phyloP scores from a whole-genome alignment of 1,140 invertebrate genomes.

The Drosophila melanica region DNA sequence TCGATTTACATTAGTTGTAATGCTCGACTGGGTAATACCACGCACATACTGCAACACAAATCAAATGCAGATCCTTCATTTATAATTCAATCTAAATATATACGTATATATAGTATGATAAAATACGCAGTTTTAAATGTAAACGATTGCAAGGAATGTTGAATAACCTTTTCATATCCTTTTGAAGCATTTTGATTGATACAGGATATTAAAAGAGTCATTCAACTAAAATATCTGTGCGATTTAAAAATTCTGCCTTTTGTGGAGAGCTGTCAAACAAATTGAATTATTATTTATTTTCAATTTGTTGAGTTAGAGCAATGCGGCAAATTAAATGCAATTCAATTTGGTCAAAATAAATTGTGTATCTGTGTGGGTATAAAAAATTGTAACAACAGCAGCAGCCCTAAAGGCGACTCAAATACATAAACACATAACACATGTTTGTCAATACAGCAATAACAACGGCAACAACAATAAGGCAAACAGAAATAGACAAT shows the following conservation, averaged over 20 bases:
- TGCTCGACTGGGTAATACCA: not conserved
- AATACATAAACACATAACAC: constrained; percentile 52
- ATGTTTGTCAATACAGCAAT: constrained; percentile 61
- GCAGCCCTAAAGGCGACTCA: not conserved
- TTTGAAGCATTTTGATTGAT: not conserved
- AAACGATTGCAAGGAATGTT: too few relatives aligned
- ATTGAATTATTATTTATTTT: constrained; percentile 34
- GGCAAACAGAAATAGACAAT: constrained; percentile 25
- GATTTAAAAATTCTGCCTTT: constrained; percentile 9
- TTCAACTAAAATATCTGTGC: constrained; percentile 1
- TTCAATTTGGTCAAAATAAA: constrained; percentile 65
- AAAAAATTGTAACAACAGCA: constrained; percentile 12
- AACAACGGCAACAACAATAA: constrained; percentile 14
- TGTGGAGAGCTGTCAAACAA: constrained; percentile 21
- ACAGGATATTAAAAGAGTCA: constrained; percentile 4
- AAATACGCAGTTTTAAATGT: too few relatives aligned
- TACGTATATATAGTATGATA: too few relatives aligned
- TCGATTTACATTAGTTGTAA: not conserved
- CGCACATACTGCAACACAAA: too few relatives aligned
- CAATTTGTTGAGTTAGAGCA: constrained; percentile 28
- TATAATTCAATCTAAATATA: too few relatives aligned
- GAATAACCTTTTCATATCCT: too few relatives aligned
- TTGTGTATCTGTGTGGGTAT: constrained; percentile 6
- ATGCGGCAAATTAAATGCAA: constrained; percentile 68
- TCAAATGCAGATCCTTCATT: too few relatives aligned